Evolutionary conservation across 1,140 invertebrate species (phyloP).

Genomic region (Drosophila equinoxialis): DNA sequence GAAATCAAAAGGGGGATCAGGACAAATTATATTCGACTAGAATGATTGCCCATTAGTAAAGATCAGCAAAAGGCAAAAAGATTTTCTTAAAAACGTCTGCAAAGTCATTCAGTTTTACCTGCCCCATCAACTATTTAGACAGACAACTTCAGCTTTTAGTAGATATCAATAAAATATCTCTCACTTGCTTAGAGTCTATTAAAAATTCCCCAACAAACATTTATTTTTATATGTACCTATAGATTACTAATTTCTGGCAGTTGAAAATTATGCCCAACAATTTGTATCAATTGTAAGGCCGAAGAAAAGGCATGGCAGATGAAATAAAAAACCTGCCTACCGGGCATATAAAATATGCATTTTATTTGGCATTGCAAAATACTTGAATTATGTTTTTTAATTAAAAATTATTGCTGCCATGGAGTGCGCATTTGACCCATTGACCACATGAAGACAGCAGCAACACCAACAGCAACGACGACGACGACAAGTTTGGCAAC

Average conservation of each 20-base stretch:
- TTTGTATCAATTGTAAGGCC: neutral
- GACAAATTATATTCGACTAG: neutral
- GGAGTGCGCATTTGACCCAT: constrained; percentile 57
- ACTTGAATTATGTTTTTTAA: constrained; percentile 66
- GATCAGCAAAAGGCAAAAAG: no score
- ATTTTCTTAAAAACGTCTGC: neutral
- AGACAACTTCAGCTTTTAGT: no score
- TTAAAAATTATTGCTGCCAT: constrained; percentile 54
- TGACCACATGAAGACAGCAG: constrained; percentile 41
- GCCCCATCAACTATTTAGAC: no score
- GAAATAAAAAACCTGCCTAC: neutral
- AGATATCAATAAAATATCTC: neutral
- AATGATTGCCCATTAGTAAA: no score
- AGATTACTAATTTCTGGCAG: no score
- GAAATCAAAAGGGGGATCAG: neutral
- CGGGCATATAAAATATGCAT: constrained; percentile 45
- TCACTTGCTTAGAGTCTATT: neutral
- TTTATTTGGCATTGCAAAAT: constrained; percentile 51
- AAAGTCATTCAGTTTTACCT: no score
- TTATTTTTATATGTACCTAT: no score
- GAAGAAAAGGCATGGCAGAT: neutral
- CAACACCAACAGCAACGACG: neutral
- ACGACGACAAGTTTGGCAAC: constrained; percentile 59
- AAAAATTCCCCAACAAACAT: no score
- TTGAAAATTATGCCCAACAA: neutral